A percentile compares a stretch with the other conserved stretches of the same genome.
Conservation (phyloP, 2,888 invertebrate species). For the Camponotus fellah region DNA sequence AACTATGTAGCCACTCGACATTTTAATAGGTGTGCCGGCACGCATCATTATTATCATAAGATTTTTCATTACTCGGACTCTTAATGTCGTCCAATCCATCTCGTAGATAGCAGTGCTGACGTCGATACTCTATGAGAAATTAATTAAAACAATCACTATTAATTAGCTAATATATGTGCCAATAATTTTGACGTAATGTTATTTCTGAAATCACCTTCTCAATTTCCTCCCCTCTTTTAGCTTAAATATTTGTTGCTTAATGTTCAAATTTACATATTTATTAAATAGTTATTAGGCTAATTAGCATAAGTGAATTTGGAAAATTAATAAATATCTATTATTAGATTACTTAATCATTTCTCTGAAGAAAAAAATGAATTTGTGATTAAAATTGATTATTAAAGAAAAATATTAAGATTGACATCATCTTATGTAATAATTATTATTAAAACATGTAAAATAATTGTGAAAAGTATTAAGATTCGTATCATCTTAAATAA, state of each 20-base stretch:
- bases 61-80: constrained; percentile 36
- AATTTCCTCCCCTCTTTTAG: not conserved
- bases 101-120: constrained; percentile 55
- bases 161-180: not conserved
- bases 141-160: not conserved
- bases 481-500: not conserved
- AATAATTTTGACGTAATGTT: not conserved
- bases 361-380: not conserved
- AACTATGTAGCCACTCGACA: constrained; percentile 58
- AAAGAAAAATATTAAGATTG: not conserved
- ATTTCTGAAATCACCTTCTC: not conserved
- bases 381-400: not conserved
- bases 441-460: too few species aligned
- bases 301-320: not conserved
- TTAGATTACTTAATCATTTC: not conserved
- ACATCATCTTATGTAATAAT: not conserved
- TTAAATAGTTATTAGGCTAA: not conserved
- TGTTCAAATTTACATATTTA: not conserved
- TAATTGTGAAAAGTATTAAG: not conserved
- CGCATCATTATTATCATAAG: constrained; percentile 57
- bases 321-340: not conserved
- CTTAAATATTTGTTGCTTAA: not conserved
- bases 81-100: constrained; percentile 56
- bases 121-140: constrained; percentile 47
- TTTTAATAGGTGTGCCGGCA: constrained; percentile 41